Evolutionary conservation across 2,113 vertebrate genomes (phyloP), one percentile per base, ranked within the genome.

Genomic region (Genyomyrus donnyi): DNA sequence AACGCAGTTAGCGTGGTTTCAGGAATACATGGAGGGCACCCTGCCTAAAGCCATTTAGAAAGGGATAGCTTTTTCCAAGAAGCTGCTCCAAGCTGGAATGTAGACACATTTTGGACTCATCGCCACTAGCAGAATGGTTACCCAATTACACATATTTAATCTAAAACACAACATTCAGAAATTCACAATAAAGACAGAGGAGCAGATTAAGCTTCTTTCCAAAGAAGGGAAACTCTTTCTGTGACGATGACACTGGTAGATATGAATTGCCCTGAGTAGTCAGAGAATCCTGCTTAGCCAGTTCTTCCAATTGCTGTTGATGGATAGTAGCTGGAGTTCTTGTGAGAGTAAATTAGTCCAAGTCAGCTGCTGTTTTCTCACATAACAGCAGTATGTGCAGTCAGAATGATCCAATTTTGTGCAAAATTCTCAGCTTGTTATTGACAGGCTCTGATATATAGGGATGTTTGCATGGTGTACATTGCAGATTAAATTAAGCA

Each of bases 31-130:
- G 89, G 91, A 93, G 95, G 94, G 95, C 94, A 95, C 93, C 92
- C 91, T 95, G 94, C 96, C 92, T 70, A 91, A 89, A 94, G 95
- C 94, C 94, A 94, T 96, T 96, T 96, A 91, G 94, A 95, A 96
- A 95, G 95, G 95, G 95, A 96, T 93, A 97, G 96, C 95, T 97
- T 96, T 96, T 96, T 97, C 95, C 97, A 97, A 96, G 96, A 96
- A 95, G 96, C 96, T 93, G 95, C 95, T 95, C 96, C 93, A 93
- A 94, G 95, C 95, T 96, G 96, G 96, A 95, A 91, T 93, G 15
- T 93, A 92, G 95, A 94, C 93, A 95, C 93, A 92, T 93, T 95
- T 93, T 93, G 95, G 94, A 95, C 95, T 95, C 94, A 95, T 96
- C 95, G 93, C 96, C 96, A 95, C 93, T 89, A 93, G 95, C 96